A percentile compares a stretch with the other conserved stretches of the same genome.
phyloP scores from a whole-genome alignment of 2,888 invertebrate genomes.

The Megastigmus dorsalis region DNA sequence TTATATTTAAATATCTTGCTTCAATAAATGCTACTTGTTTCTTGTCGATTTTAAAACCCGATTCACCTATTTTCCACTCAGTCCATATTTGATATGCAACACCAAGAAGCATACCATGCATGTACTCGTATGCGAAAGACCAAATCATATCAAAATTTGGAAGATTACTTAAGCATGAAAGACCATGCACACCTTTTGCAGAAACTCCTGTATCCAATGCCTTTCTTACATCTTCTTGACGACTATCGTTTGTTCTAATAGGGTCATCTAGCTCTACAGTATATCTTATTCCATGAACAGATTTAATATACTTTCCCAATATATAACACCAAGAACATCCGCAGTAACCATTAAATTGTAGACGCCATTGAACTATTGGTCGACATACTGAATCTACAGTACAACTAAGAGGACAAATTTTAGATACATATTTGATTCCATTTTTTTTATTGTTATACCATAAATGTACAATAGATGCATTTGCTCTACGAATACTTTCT shows the following conservation, averaged over 20 bases:
- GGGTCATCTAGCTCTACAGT: background rate
- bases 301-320: background rate
- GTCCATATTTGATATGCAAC: background rate
- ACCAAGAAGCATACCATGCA: slow-evolving; percentile 1
- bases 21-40: too few relatives aligned
- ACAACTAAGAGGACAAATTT: background rate
- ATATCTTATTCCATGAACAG: background rate
- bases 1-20: too few relatives aligned
- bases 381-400: background rate
- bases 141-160: background rate
- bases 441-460: background rate
- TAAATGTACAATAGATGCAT: background rate
- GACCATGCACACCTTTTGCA: background rate
- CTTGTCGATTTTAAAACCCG: background rate
- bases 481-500: background rate
- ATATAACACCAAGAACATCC: background rate
- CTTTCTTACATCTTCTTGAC: too few relatives aligned
- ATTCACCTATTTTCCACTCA: background rate
- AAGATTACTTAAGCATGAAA: background rate
- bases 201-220: background rate
- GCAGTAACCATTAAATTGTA: background rate
- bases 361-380: background rate
- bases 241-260: too few relatives aligned
- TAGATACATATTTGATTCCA: background rate
- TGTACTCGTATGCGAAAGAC: slow-evolving; percentile 1